Evolutionary conservation across 2,113 vertebrate species (phyloP), one percentile per base, ranked within the genome.

Genomic region (Halcyon malimbica): DNA sequence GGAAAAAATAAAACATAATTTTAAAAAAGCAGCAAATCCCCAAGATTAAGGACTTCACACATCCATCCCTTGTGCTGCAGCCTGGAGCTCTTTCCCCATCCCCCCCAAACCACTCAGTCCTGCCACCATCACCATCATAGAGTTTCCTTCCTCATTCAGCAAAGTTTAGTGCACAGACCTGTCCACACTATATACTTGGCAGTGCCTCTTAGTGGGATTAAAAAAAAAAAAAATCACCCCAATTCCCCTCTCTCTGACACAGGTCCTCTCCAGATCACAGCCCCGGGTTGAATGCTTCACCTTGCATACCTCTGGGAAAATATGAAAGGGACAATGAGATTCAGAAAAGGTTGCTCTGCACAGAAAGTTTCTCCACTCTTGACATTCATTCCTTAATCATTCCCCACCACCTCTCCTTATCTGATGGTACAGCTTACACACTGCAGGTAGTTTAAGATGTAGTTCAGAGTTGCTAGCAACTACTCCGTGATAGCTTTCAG

Each of bases 41-140:
- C 0, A 2, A 93, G 68, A 91, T 89, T 59, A 89, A 91, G 87
- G 69, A 93, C 93, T 93, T 91, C 82, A 83, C 88, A 96, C 75
- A 15, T 26, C 44, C 68, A 73, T 62, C 85, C 59, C 70, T 78
- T 50, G 63, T 67, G 68, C 48, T 33, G 51, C 2, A 0, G 80
- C 70, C 44, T 33, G 37, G 56, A 48, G 31, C 18, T 17, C 51
- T 35, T 86, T 50, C 70, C 56, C 31, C 44, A 57, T 9, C 10
- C 31, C 29, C 67, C 67, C 50, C n/a, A 70, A 71, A 63, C 17
- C 63, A 20, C 53, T 23, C 53, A 50, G 67, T 8, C 8, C 46
- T 44, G 63, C 69, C 51, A 59, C 41, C 57, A 63, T 33, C 35
- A 3, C 46, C 81, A 64, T 54, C 81, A n/a, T 9, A 56, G 1